phyloP scores from a whole-genome alignment of 92 coral and sea anemone genomes.

The Porites cylindrica region DNA sequence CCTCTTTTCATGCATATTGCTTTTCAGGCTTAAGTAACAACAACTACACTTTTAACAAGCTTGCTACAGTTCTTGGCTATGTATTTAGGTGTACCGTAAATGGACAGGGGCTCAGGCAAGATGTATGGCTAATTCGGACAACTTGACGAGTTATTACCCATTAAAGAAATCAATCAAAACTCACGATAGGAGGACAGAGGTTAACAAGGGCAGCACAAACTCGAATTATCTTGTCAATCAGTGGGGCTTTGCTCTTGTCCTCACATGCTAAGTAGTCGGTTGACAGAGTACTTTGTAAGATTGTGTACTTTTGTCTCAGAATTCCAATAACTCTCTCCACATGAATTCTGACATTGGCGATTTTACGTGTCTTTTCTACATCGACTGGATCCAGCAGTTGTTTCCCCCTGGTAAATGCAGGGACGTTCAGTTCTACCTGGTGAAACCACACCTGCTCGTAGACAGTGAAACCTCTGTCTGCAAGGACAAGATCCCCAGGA shows the following conservation, averaged over 20 bases:
- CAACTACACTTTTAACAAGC: too few relatives aligned
- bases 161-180: slow-evolving; percentile 44
- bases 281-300: slow-evolving; percentile 12
- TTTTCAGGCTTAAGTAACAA: too few relatives aligned
- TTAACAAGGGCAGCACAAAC: slow-evolving; percentile 66
- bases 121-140: neutral
- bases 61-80: too few relatives aligned
- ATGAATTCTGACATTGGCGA: slow-evolving; percentile 55
- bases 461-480: slow-evolving; percentile 52
- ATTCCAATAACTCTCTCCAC: slow-evolving; percentile 52
- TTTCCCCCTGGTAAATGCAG: slow-evolving; percentile 50
- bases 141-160: neutral
- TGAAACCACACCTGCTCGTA: slow-evolving; percentile 40
- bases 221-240: neutral
- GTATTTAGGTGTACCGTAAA: too few relatives aligned
- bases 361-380: slow-evolving; percentile 50
- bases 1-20: too few relatives aligned
- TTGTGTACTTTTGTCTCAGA: slow-evolving; percentile 40
- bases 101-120: neutral
- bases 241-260: too few relatives aligned
- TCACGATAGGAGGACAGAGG: slow-evolving; percentile 62
- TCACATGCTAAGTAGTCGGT: too few relatives aligned
- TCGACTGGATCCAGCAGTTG: slow-evolving; percentile 41
- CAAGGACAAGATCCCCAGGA: slow-evolving; percentile 54
- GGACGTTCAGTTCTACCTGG: slow-evolving; percentile 46